These are phyloP conservation scores for Nylanderia fulva DNA, from an alignment of 1,140 invertebrate genomes.

Conservation along the genomic window DNA sequence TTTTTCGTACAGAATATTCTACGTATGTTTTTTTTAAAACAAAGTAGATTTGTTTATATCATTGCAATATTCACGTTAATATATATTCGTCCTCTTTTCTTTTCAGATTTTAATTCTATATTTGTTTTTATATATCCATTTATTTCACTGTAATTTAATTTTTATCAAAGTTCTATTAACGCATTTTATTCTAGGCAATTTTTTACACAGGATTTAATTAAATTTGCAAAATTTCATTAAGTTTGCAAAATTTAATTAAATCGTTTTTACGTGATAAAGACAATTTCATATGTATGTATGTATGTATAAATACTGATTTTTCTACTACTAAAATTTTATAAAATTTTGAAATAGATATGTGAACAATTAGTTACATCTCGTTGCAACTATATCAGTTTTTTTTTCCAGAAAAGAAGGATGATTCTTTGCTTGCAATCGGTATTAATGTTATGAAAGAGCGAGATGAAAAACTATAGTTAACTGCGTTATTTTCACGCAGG, in stretches of 20 bases:
- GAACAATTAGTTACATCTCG: not conserved
- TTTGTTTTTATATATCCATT: not conserved
- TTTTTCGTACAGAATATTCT: not conserved
- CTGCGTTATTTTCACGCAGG: constrained; percentile 1
- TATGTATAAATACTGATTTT: not conserved
- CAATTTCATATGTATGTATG: not conserved
- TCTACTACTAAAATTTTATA: not conserved
- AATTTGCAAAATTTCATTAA: not conserved
- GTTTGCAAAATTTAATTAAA: not conserved
- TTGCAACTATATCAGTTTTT: constrained; percentile 34
- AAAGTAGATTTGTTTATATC: not conserved
- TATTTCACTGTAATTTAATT: constrained; percentile 2
- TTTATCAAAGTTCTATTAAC: not conserved
- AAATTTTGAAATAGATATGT: constrained; percentile 2
- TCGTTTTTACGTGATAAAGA: not conserved
- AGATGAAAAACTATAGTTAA: not conserved
- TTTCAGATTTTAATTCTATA: not conserved
- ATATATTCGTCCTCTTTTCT: constrained; percentile 1
- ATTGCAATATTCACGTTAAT: not conserved
- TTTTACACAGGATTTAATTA: constrained; percentile 3
- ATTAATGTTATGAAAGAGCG: not conserved
- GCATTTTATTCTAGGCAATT: not conserved
- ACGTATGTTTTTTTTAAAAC: not conserved
- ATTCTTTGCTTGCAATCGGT: not conserved
- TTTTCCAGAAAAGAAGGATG: not conserved